Base-by-base conservation (phyloP, 2,888 invertebrate genomes). In the Timandra comae region DNA sequence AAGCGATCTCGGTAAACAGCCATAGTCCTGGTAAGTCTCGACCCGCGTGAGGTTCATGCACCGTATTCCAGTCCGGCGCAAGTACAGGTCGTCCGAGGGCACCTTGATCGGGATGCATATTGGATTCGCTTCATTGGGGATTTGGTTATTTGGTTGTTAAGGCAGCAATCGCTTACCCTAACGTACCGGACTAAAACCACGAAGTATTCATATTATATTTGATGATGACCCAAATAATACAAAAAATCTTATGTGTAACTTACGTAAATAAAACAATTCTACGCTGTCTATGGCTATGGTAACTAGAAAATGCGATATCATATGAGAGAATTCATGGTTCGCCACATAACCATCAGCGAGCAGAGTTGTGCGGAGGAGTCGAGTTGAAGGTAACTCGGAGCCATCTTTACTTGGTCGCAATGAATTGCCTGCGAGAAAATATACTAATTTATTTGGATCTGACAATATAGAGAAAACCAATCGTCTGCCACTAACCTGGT, bases 41-140 rank as follows among this genome's bases (percentile, higher is more conserved):
- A 65, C 52, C 11, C 68, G 46, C 10, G 70, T 67, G 11, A 69
- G 56, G 38, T 70, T 70, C 35, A 67, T 35, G 30, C 70, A 70
- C 2, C 63, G 47, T n/a, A 70, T 43, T 28, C 45, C 50, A 3
- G 55, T 43, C 1, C 40, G 38, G 2, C 63, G 56, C 10, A 67
- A 42, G 40, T 55, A 61, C 0, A 68, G 61, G 33, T 71, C 70
- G 20, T 67, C 63, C 1, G 30, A 38, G 0, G 67, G 62, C 4
- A 71, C 70, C 2, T 49, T 43, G 9, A 69, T 63, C 5, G 62
- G 50, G 24, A 54, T 52, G 36, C 57, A 58, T n/a, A 26, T 28
- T 0, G 55, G 52, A 28, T 56, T 48, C 9, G 41, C 49, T 0
- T 38, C 43, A 43, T 64, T 65, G 0, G 52, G 60, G 2, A 41